phyloP scores from a whole-genome alignment of 2,797 vertebrate species.

The Oreortyx pictus region DNA sequence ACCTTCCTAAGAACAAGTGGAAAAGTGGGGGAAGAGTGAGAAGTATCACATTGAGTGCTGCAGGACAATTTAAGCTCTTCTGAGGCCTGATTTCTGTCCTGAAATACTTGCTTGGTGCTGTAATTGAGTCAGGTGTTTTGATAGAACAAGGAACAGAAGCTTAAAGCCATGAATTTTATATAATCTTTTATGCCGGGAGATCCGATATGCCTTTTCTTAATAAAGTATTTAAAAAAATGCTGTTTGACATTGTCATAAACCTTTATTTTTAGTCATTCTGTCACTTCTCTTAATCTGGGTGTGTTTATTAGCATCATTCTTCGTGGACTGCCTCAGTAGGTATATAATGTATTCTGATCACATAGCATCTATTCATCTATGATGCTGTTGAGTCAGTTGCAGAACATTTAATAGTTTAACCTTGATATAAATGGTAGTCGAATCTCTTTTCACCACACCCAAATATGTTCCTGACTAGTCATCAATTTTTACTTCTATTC shows the following conservation, averaged over 20 bases:
- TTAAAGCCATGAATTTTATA: neutral
- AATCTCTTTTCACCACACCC: slow-evolving; percentile 23
- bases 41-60: slow-evolving; percentile 35
- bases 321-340: slow-evolving; percentile 10
- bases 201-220: neutral
- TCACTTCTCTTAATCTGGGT: neutral
- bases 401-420: slow-evolving; percentile 46
- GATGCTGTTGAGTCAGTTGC: slow-evolving; percentile 36
- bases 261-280: slow-evolving; percentile 5
- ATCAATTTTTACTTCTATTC: neutral
- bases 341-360: slow-evolving; percentile 34
- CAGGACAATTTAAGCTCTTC: slow-evolving; percentile 9
- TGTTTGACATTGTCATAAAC: neutral
- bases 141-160: neutral
- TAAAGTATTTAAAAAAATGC: neutral
- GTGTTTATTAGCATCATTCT: slow-evolving; percentile 14
- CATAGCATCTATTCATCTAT: slow-evolving; percentile 22
- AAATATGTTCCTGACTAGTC: slow-evolving; percentile 2
- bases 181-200: neutral
- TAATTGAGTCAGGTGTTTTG: slow-evolving; percentile 6
- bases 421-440: slow-evolving; percentile 41
- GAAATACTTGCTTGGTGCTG: neutral
- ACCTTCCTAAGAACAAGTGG: neutral
- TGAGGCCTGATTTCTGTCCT: slow-evolving; percentile 3
- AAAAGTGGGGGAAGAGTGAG: slow-evolving; percentile 19